Conservation (phyloP, 2,888 invertebrate species). For the Tachina lurida region DNA sequence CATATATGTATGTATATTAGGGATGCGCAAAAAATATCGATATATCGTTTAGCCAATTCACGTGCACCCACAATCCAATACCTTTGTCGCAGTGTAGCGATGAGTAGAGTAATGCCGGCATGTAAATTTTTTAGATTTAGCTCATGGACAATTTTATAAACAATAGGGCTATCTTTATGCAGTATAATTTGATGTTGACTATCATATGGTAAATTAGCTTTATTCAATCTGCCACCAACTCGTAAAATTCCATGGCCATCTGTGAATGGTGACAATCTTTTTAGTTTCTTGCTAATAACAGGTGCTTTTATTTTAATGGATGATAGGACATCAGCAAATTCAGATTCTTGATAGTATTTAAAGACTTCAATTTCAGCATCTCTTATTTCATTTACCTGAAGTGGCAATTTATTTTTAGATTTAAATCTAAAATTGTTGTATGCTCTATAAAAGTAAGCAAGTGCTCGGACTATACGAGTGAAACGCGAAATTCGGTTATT, state of each 20-base stretch:
- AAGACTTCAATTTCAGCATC: conserved; percentile 23
- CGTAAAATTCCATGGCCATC: conserved; percentile 38
- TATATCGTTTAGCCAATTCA: conserved; percentile 26
- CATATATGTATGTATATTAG: too few species aligned
- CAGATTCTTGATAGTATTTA: conserved; percentile 34
- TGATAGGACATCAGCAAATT: conserved; percentile 9
- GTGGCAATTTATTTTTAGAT: background rate
- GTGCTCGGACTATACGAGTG: conserved; percentile 16
- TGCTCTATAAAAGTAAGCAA: conserved; percentile 36
- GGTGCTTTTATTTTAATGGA: conserved; percentile 4
- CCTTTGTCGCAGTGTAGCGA: conserved; percentile 23
- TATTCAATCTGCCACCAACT: conserved; percentile 8
- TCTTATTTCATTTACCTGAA: conserved; percentile 16
- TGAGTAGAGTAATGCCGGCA: conserved; percentile 19
- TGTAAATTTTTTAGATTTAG: conserved; percentile 18
- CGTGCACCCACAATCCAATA: conserved; percentile 20
- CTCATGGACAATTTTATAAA: conserved; percentile 18
- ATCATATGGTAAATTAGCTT: conserved; percentile 34
- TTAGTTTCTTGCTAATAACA: conserved; percentile 31
- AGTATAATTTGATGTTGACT: conserved; percentile 52
- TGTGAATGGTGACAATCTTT: conserved; percentile 31
- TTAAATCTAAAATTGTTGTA: conserved; percentile 11
- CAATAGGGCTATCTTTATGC: conserved; percentile 29
- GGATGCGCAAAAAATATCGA: too few species aligned
- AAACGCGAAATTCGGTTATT: conserved; percentile 28